These are phyloP conservation scores for Percina caprodes DNA, from an alignment of 2,113 vertebrate genomes.

Conservation along the genomic window DNA sequence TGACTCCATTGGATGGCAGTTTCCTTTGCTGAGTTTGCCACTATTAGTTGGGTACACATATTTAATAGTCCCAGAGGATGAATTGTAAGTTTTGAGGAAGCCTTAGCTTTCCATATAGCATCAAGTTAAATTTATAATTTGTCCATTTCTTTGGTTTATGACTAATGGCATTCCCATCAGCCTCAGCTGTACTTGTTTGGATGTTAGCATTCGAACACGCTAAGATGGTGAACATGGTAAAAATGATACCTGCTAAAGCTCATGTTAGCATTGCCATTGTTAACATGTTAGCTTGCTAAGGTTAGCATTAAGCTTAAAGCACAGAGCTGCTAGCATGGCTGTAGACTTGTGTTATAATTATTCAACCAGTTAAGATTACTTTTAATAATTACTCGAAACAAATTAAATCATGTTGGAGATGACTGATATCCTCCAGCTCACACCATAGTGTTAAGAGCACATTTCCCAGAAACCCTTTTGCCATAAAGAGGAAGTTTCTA, in stretches of 20 bases:
- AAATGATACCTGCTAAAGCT: neutral
- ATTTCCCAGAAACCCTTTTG: neutral
- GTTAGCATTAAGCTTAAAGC: slow-evolving; percentile 1
- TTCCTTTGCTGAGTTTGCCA: neutral
- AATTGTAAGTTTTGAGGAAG: neutral
- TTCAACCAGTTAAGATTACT: neutral
- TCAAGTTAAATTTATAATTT: neutral
- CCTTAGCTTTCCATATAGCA: neutral
- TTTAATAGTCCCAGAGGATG: neutral
- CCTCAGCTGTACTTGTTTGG: neutral
- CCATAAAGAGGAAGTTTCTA: no score
- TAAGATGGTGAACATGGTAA: neutral
- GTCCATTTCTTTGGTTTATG: neutral
- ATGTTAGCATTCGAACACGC: neutral
- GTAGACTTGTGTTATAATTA: neutral
- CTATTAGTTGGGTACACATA: neutral
- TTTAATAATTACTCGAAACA: neutral
- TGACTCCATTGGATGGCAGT: neutral
- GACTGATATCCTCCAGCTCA: neutral
- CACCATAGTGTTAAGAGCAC: neutral
- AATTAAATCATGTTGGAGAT: neutral
- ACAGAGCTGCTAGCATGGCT: neutral
- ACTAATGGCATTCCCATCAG: neutral
- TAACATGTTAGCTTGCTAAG: neutral
- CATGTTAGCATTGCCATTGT: neutral